Conservation (phyloP, 1,140 invertebrate species). For the Achroia grisella region DNA sequence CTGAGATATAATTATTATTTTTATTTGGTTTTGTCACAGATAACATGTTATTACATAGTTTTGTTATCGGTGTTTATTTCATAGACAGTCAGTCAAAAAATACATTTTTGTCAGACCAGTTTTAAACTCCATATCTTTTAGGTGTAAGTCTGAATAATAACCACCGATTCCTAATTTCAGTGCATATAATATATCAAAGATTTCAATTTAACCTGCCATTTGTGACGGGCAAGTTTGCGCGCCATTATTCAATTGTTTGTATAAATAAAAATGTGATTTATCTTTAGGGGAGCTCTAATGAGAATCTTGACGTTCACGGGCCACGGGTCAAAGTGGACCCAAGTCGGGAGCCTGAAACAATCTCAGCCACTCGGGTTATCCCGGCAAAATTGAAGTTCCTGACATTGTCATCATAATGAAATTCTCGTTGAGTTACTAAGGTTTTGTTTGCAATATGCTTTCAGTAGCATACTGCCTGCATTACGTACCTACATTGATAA, state of each 20-base stretch:
- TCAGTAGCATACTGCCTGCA: too few species aligned
- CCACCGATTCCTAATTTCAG: too few species aligned
- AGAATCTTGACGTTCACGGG: slow-evolving; percentile 52
- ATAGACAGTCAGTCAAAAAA: too few species aligned
- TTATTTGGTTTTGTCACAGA: too few species aligned
- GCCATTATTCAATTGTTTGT: slow-evolving; percentile 16
- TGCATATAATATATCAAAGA: too few species aligned
- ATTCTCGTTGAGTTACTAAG: slow-evolving; percentile 25
- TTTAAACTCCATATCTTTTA: too few species aligned
- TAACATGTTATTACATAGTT: too few species aligned
- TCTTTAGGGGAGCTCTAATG: slow-evolving; percentile 40
- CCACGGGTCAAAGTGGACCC: slow-evolving; percentile 58
- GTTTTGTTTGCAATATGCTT: slow-evolving; percentile 2
- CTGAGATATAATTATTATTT: too few species aligned
- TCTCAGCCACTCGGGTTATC: slow-evolving; percentile 51
- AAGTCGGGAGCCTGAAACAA: slow-evolving; percentile 51
- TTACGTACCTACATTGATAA: too few species aligned
- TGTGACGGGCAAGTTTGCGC: neutral
- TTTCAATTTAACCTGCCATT: neutral
- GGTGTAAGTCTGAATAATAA: too few species aligned
- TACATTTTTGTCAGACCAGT: too few species aligned
- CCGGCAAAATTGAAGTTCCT: slow-evolving; percentile 53
- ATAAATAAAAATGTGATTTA: slow-evolving; percentile 23
- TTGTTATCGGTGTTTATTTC: too few species aligned
- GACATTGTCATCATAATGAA: slow-evolving; percentile 64